Percentiles rank a stretch among this genome's conserved stretches.
These are phyloP conservation scores for Sisor rabdophorus DNA, from an alignment of 2,113 vertebrate species.

Conservation along the genomic window DNA sequence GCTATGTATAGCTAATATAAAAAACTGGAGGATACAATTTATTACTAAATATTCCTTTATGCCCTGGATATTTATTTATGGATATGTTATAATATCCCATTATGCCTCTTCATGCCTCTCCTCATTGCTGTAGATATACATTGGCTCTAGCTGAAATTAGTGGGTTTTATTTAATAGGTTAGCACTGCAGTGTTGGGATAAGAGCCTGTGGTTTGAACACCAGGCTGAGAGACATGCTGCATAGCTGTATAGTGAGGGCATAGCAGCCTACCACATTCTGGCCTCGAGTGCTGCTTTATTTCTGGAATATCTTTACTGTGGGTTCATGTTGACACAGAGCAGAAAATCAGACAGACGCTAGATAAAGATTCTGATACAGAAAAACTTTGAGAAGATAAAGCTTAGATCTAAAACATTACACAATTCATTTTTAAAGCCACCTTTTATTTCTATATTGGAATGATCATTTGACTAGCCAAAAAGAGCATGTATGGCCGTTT, in stretches of 20 bases:
- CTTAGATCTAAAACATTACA: neutral
- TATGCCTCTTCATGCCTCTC: neutral
- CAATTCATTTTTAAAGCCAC: neutral
- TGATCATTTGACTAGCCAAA: neutral
- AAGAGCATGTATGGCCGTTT: neutral
- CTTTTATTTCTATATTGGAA: neutral
- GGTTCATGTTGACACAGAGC: neutral
- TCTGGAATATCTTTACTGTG: neutral
- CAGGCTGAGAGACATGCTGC: neutral
- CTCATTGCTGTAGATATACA: neutral
- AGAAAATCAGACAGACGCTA: neutral
- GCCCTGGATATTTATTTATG: no score
- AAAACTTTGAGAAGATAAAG: neutral
- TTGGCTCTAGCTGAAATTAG: conserved; percentile 5
- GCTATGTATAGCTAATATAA: no score
- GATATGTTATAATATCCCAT: neutral
- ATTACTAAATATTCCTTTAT: no score
- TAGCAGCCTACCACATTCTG: neutral
- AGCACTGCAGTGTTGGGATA: neutral
- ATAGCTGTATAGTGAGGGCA: neutral
- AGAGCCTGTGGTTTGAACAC: conserved; percentile 7
- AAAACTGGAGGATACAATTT: no score
- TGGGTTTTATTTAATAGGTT: conserved; percentile 1
- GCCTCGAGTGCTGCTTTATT: conserved; percentile 7
- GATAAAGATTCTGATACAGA: neutral